These are phyloP conservation scores for Branchipolynoe longqiensis DNA, from an alignment of 2,888 invertebrate genomes.

Conservation along the genomic window DNA sequence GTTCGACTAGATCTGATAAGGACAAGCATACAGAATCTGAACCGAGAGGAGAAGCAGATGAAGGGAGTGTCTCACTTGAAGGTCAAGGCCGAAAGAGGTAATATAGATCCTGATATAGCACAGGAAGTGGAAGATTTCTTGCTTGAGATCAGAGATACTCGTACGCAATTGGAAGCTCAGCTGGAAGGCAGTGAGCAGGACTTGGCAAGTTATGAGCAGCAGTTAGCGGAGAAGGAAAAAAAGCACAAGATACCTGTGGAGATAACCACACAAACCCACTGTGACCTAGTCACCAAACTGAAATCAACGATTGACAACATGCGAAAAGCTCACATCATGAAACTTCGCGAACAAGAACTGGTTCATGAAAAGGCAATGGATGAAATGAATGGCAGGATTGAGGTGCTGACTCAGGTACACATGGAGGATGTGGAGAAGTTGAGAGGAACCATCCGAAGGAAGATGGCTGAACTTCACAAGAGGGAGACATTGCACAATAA, in stretches of 20 bases:
- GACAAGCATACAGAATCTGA: constrained; percentile 27
- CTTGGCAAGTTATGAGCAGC: constrained; percentile 31
- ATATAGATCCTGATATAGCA: not conserved
- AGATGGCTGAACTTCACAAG: constrained; percentile 62
- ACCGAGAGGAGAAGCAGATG: constrained; percentile 53
- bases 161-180: constrained; percentile 28
- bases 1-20: constrained; percentile 44
- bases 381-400: constrained; percentile 25
- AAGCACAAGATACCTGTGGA: constrained; percentile 1
- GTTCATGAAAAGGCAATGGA: constrained; percentile 40
- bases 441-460: constrained; percentile 28
- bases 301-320: constrained; percentile 49
- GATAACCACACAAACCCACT: constrained; percentile 22
- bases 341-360: constrained; percentile 39
- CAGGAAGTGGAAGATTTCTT: not conserved
- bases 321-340: not conserved
- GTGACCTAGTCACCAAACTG: constrained; percentile 31
- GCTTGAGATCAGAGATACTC: not conserved
- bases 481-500: constrained; percentile 61
- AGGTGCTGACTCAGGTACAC: constrained; percentile 31
- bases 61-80: not conserved
- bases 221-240: constrained; percentile 26
- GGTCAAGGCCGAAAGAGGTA: not conserved
- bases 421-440: constrained; percentile 52
- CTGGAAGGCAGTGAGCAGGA: constrained; percentile 41